phyloP scores from a whole-genome alignment of 2,113 vertebrate genomes.

The Perccottus glenii region DNA sequence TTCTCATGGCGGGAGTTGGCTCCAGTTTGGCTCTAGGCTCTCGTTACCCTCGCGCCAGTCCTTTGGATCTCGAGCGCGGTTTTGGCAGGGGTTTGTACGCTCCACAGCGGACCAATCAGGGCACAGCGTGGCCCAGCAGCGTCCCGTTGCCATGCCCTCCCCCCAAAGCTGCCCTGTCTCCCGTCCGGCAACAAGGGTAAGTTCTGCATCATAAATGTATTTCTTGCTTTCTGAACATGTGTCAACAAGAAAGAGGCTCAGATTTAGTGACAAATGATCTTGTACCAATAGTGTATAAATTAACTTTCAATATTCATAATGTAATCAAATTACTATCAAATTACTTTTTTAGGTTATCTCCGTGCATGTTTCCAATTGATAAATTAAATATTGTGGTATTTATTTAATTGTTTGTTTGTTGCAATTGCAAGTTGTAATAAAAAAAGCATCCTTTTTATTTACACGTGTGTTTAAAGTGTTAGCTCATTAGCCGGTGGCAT shows the following conservation, averaged over 20 bases:
- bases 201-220: constrained; percentile 11
- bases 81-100: constrained; percentile 25
- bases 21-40: not conserved
- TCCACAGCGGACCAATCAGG: constrained; percentile 55
- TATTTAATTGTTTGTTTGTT: no score
- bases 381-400: not conserved
- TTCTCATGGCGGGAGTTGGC: not conserved
- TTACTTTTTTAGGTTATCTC: not conserved
- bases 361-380: not conserved
- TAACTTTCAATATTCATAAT: not conserved
- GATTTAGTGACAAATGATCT: no score
- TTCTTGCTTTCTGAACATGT: not conserved
- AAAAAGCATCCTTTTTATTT: no score
- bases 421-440: no score
- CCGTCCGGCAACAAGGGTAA: constrained; percentile 39
- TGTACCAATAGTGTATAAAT: no score
- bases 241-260: no score
- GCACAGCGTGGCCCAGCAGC: not conserved
- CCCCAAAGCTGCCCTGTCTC: constrained; percentile 4
- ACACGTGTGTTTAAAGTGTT: no score
- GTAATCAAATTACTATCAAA: not conserved
- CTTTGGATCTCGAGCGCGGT: constrained; percentile 49
- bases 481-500: no score
- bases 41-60: constrained; percentile 48
- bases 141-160: constrained; percentile 63